Conservation (phyloP, 2,113 vertebrate species). For the Notarius quadriscutis region DNA sequence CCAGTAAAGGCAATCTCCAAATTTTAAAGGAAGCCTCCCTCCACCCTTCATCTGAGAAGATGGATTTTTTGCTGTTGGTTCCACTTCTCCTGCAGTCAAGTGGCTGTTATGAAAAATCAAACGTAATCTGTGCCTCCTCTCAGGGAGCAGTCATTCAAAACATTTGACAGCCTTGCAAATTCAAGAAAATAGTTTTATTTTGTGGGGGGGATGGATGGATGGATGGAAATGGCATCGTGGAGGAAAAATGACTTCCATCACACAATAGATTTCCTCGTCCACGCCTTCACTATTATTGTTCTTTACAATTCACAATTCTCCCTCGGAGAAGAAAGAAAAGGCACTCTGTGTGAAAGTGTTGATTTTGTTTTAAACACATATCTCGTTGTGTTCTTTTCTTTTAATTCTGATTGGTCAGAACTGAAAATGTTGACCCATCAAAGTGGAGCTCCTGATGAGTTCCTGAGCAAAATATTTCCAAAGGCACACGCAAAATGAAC, state of each 20-base stretch:
- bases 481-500: too few species aligned
- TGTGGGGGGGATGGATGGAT: not conserved
- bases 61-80: constrained; percentile 65
- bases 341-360: not conserved
- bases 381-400: not conserved
- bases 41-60: constrained; percentile 44
- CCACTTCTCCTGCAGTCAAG: constrained; percentile 64
- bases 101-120: constrained; percentile 65
- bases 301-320: constrained; percentile 4
- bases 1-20: constrained; percentile 62
- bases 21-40: constrained; percentile 62
- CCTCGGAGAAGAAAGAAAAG: constrained; percentile 15
- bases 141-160: constrained; percentile 68
- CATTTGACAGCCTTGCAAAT: constrained; percentile 52
- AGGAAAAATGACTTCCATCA: constrained; percentile 34
- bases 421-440: too few species aligned
- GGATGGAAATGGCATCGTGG: constrained; percentile 42
- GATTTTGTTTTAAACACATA: not conserved
- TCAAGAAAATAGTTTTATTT: constrained; percentile 43
- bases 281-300: constrained; percentile 27
- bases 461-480: too few species aligned
- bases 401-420: too few species aligned
- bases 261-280: constrained; percentile 39
- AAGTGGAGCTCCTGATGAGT: too few species aligned
- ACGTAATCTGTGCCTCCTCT: constrained; percentile 57